phyloP scores from a whole-genome alignment of 2,113 vertebrate genomes.

The Catagonus wagneri region DNA sequence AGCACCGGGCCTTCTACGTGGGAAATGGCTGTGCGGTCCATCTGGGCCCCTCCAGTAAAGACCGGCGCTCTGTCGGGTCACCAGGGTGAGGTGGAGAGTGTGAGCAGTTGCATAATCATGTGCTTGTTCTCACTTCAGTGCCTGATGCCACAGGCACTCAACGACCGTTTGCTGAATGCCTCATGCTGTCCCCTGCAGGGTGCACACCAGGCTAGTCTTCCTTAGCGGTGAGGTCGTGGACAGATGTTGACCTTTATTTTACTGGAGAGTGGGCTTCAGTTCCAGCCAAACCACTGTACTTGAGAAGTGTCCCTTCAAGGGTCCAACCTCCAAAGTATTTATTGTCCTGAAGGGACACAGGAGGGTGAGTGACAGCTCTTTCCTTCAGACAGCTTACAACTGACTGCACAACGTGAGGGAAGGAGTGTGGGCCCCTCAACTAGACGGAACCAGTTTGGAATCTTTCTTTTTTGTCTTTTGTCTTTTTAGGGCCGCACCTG shows the following conservation, averaged over 20 bases:
- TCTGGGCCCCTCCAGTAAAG: slow-evolving; percentile 62
- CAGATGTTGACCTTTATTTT: neutral
- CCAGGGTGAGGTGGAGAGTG: neutral
- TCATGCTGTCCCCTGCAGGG: neutral
- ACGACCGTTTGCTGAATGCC: neutral
- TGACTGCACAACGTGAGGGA: neutral
- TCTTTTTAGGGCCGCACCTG: no score
- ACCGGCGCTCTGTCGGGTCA: neutral
- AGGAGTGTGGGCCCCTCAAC: fast-evolving
- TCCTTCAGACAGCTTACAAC: neutral
- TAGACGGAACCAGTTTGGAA: neutral
- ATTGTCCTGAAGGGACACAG: neutral
- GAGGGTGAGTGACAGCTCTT: neutral
- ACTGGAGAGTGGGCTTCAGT: neutral
- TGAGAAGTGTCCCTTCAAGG: neutral
- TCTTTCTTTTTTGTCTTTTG: no score
- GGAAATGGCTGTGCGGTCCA: slow-evolving; percentile 78
- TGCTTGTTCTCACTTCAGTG: neutral
- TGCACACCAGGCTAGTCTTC: fast-evolving
- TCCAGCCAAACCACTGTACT: neutral
- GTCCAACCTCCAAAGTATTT: neutral
- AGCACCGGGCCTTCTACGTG: slow-evolving; percentile 77
- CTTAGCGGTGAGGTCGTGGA: neutral
- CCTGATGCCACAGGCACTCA: neutral
- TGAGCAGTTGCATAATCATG: neutral